Conservation (phyloP, 53 echinoderm and acorn worm genomes). For the Holothuria leucospilota region DNA sequence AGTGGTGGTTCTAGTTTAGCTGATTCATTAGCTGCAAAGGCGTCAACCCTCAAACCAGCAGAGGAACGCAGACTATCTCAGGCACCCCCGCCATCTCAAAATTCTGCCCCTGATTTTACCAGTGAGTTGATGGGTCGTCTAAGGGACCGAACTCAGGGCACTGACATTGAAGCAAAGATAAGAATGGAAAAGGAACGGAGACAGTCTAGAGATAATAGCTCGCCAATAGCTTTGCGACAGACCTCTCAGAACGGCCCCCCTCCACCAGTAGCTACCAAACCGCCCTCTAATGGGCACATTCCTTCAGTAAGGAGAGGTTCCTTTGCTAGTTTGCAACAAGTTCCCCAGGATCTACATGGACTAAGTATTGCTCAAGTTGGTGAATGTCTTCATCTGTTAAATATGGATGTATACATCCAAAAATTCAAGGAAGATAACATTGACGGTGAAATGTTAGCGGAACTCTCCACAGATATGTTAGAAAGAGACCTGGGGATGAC, state of each 20-base stretch:
- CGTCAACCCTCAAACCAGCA: conserved; percentile 19
- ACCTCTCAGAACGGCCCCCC: conserved; percentile 26
- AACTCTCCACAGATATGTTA: conserved; percentile 76
- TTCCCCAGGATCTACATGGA: conserved; percentile 74
- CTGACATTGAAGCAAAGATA: neutral
- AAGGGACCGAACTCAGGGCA: neutral
- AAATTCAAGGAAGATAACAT: conserved; percentile 79
- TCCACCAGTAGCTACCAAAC: conserved; percentile 52
- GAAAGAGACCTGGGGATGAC: conserved; percentile 71
- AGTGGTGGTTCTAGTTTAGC: conserved; percentile 15
- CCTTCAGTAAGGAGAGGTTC: conserved; percentile 32
- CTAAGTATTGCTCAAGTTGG: conserved; percentile 83
- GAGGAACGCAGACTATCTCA: conserved; percentile 5
- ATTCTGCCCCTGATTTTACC: neutral
- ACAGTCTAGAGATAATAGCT: too few species aligned
- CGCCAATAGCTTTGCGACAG: neutral
- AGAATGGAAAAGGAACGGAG: neutral
- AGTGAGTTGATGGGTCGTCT: conserved; percentile 2
- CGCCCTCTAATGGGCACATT: conserved; percentile 14
- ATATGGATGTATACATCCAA: conserved; percentile 70
- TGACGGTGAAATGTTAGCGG: conserved; percentile 79
- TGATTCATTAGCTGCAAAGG: conserved; percentile 3
- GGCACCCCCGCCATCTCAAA: neutral
- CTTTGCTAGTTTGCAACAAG: conserved; percentile 59
- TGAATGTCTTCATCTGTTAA: conserved; percentile 76